Conservation (phyloP, 2,113 vertebrate genomes). For the Urocynchramus pylzowi region DNA sequence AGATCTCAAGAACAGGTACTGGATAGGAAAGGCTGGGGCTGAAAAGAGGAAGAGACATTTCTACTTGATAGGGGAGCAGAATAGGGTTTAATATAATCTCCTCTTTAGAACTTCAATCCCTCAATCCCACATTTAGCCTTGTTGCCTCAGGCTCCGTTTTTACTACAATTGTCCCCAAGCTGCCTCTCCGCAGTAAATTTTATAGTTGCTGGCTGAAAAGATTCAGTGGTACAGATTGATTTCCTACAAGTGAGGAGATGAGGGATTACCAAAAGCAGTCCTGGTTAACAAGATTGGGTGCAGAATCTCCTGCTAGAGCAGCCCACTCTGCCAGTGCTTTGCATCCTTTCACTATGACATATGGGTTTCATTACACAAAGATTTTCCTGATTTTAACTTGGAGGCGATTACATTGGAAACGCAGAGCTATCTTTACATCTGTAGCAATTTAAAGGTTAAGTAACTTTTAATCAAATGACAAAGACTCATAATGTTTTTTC, state of each 20-base stretch:
- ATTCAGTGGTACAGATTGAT: slow-evolving; percentile 81
- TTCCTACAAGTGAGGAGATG: slow-evolving; percentile 75
- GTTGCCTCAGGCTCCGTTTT: slow-evolving; percentile 65
- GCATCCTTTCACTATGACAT: slow-evolving; percentile 77
- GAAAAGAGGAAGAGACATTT: slow-evolving; percentile 30
- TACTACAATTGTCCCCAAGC: slow-evolving; percentile 69
- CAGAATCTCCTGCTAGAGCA: slow-evolving; percentile 73
- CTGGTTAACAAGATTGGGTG: slow-evolving; percentile 79
- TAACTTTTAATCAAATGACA: slow-evolving; percentile 78
- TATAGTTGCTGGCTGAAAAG: slow-evolving; percentile 70
- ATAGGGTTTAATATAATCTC: slow-evolving; percentile 70
- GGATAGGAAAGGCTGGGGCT: slow-evolving; percentile 37
- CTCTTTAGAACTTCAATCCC: slow-evolving; percentile 68
- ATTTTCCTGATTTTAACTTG: slow-evolving; percentile 78
- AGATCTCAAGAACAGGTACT: slow-evolving; percentile 33
- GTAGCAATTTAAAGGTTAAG: slow-evolving; percentile 75
- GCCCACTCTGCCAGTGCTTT: slow-evolving; percentile 76
- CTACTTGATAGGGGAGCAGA: slow-evolving; percentile 34
- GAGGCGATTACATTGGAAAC: slow-evolving; percentile 76
- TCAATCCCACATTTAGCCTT: slow-evolving; percentile 71
- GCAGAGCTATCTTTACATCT: slow-evolving; percentile 72
- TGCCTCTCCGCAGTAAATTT: slow-evolving; percentile 76
- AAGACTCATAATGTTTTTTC: slow-evolving; percentile 68
- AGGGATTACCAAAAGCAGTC: slow-evolving; percentile 78
- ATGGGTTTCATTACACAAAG: slow-evolving; percentile 79